Percentiles rank a stretch among this genome's conserved stretches.
phyloP scores from a whole-genome alignment of 2,888 invertebrate genomes.

The Cataglyphis livida region DNA sequence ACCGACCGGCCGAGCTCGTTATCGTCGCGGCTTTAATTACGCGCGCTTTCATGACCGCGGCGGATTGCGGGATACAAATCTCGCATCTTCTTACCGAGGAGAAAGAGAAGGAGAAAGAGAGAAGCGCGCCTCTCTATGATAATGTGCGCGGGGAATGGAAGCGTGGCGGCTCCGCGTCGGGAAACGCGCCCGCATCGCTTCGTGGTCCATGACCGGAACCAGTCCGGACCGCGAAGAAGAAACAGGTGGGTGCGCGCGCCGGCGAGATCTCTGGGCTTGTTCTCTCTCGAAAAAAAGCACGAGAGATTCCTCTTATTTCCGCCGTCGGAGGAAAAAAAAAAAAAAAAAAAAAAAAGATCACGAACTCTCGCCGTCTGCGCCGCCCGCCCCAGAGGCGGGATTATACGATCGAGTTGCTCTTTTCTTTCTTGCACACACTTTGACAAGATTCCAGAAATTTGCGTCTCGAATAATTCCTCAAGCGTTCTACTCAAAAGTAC shows the following conservation, averaged over 20 bases:
- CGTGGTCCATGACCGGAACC: slow-evolving; percentile 72
- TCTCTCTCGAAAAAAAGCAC: background rate
- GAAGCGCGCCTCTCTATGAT: slow-evolving; percentile 39
- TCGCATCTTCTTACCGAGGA: background rate
- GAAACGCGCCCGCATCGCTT: slow-evolving; percentile 60
- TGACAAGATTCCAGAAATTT: background rate
- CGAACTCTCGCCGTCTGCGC: slow-evolving; percentile 17
- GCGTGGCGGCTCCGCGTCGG: slow-evolving; percentile 59
- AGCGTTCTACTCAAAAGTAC: too few species aligned
- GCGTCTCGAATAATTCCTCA: background rate
- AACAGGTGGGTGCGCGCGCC: slow-evolving; percentile 26
- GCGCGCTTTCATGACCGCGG: slow-evolving; percentile 17
- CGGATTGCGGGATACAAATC: slow-evolving; percentile 19
- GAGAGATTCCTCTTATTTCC: background rate
- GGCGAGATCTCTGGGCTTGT: background rate
- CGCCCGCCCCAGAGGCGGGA: too few species aligned
- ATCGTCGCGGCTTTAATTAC: slow-evolving; percentile 52
- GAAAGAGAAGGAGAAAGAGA: background rate
- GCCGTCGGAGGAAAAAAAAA: background rate
- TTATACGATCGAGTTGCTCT: background rate
- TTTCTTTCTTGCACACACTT: background rate
- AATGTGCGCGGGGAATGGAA: slow-evolving; percentile 37
- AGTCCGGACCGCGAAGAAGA: slow-evolving; percentile 56
- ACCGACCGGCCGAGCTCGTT: slow-evolving; percentile 19
- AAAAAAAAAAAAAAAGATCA: background rate